phyloP scores from a whole-genome alignment of 2,888 invertebrate genomes.

The Hydrotaea cyrtoneurina region DNA sequence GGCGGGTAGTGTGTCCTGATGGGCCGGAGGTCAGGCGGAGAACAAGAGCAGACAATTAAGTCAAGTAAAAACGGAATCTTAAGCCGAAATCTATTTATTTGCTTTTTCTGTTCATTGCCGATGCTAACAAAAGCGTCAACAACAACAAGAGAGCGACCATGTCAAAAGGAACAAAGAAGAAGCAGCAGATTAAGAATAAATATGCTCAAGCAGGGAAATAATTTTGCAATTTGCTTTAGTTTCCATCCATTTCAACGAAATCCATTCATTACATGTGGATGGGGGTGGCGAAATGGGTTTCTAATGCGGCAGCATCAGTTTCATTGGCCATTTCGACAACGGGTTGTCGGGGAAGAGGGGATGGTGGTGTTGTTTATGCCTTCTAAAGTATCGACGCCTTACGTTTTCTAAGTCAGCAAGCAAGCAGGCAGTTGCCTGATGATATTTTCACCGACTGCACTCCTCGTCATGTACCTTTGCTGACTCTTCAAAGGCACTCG shows the following conservation, averaged over 20 bases:
- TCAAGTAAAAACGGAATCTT: neutral
- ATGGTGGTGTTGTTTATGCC: neutral
- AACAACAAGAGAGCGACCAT: neutral
- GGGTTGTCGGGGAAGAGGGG: too few species aligned
- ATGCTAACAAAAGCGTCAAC: neutral
- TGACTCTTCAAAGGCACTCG: too few species aligned
- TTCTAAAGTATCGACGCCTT: neutral
- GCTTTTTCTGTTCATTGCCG: neutral
- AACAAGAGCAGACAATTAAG: neutral
- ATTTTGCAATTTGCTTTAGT: constrained; percentile 25
- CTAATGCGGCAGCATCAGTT: neutral
- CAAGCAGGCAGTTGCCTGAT: constrained; percentile 8
- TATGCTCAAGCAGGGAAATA: constrained; percentile 1
- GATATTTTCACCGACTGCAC: neutral
- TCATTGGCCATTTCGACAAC: neutral
- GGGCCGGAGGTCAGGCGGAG: neutral
- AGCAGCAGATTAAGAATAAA: too few species aligned
- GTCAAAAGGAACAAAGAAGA: neutral
- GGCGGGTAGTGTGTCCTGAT: too few species aligned
- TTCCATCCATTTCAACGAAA: neutral
- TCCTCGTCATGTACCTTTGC: too few species aligned
- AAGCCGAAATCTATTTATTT: constrained; percentile 18
- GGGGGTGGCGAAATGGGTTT: neutral
- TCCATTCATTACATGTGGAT: neutral
- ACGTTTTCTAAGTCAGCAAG: neutral